Evolutionary conservation across 2,797 vertebrate genomes (phyloP).

Genomic region (Malacoctenus gilli): DNA sequence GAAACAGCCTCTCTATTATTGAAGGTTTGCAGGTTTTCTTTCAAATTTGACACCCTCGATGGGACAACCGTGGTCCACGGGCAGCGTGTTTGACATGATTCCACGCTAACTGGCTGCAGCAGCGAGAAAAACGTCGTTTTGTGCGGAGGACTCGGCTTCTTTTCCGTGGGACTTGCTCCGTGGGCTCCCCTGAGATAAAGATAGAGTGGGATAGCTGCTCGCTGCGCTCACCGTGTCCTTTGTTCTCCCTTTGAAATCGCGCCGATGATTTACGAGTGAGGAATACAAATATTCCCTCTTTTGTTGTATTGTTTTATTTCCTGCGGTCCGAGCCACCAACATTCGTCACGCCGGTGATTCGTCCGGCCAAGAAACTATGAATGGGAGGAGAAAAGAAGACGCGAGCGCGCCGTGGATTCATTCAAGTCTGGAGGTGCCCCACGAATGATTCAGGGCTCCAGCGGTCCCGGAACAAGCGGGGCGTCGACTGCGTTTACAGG

Average conservation of each 20-base stretch:
- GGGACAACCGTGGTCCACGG: no score
- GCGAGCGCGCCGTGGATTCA: neutral
- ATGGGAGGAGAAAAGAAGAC: neutral
- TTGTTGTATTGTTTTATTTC: slow-evolving; percentile 40
- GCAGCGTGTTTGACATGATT: slow-evolving; percentile 10
- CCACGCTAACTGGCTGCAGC: neutral
- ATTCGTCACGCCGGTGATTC: slow-evolving; percentile 11
- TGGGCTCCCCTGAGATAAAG: slow-evolving; percentile 50
- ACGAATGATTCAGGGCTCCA: slow-evolving; percentile 30
- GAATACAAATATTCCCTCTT: slow-evolving; percentile 45
- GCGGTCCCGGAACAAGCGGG: slow-evolving; percentile 13
- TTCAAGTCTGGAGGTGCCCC: neutral
- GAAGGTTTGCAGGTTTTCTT: no score
- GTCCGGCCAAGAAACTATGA: slow-evolving; percentile 5
- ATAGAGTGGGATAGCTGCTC: slow-evolving; percentile 36
- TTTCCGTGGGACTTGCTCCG: slow-evolving; percentile 6
- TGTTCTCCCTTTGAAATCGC: slow-evolving; percentile 58
- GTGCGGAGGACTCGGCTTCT: neutral
- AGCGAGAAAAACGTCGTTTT: neutral
- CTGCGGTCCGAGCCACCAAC: slow-evolving; percentile 30
- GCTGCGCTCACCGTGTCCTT: slow-evolving; percentile 43
- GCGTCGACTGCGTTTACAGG: slow-evolving; percentile 13
- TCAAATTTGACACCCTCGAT: no score
- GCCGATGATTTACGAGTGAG: slow-evolving; percentile 59
- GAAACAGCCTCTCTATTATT: no score